Conservation (phyloP, 2,888 invertebrate genomes). For the Chrysotoxum bicinctum region DNA sequence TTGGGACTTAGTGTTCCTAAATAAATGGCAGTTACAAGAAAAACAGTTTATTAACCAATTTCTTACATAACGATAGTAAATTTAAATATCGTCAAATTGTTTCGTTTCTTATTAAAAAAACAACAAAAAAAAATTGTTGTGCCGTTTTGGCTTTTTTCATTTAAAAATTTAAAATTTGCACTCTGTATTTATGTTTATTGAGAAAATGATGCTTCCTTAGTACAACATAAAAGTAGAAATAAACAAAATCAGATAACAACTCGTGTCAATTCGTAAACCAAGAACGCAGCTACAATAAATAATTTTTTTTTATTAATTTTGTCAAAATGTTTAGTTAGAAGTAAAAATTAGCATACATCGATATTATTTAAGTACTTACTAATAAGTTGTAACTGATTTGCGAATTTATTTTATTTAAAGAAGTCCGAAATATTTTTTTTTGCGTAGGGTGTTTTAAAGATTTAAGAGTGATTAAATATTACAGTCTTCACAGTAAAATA, state of each 20-base stretch:
- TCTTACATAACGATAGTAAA: too few species aligned
- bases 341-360: constrained; percentile 21
- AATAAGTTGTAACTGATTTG: constrained; percentile 21
- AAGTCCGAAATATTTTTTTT: neutral
- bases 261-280: constrained; percentile 59
- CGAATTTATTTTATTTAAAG: constrained; percentile 44
- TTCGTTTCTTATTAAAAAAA: too few species aligned
- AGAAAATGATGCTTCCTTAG: constrained; percentile 28
- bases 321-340: neutral
- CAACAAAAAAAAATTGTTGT: neutral
- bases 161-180: neutral
- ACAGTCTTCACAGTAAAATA: neutral
- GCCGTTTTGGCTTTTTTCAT: neutral
- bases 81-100: neutral
- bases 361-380: constrained; percentile 43
- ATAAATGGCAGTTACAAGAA: too few species aligned
- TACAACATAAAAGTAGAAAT: neutral
- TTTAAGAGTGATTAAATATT: neutral
- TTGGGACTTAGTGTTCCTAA: too few species aligned
- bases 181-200: constrained; percentile 8
- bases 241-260: constrained; percentile 25
- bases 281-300: constrained; percentile 29
- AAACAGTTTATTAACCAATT: too few species aligned
- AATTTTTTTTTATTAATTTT: constrained; percentile 2
- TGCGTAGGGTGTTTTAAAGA: neutral